A percentile compares a stretch with the other conserved stretches of the same genome.
These are phyloP conservation scores for Monomorium pharaonis DNA, from an alignment of 1,140 invertebrate species.

Conservation along the genomic window DNA sequence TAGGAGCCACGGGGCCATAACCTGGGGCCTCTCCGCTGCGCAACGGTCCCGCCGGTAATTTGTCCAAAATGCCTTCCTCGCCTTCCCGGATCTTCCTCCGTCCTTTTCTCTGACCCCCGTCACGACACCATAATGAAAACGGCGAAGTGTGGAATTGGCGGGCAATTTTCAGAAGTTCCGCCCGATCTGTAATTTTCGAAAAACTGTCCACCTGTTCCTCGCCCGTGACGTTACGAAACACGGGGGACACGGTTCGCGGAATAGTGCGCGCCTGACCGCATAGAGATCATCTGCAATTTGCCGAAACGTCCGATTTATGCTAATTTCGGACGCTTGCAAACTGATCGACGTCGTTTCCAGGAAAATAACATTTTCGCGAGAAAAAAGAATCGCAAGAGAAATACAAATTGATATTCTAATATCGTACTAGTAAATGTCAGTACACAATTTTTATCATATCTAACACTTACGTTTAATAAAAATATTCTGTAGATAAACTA, in stretches of 20 bases:
- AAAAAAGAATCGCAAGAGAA: not conserved
- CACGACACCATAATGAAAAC: conserved; percentile 58
- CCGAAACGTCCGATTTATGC: conserved; percentile 42
- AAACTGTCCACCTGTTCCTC: conserved; percentile 55
- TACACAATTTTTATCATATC: not conserved
- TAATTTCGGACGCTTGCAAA: not conserved
- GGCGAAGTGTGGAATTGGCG: conserved; percentile 58
- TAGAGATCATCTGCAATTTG: conserved; percentile 46
- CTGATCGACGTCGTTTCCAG: not conserved
- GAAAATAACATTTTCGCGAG: conserved; percentile 15
- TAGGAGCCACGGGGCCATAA: conserved; percentile 53
- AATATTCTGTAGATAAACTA: not conserved
- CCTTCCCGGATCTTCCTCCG: conserved; percentile 50
- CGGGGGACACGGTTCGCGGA: conserved; percentile 44
- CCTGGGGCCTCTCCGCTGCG: conserved; percentile 44
- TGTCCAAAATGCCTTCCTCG: conserved; percentile 56
- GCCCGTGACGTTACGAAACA: conserved; percentile 47
- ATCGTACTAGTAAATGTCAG: not conserved
- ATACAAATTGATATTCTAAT: not conserved
- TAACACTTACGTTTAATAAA: not conserved
- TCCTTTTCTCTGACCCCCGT: conserved; percentile 45
- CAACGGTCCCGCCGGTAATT: conserved; percentile 58
- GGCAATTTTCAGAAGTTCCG: conserved; percentile 53
- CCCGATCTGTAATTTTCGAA: conserved; percentile 54
- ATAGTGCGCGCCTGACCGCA: conserved; percentile 11